These are phyloP conservation scores for Glyphotaelius pellucidus DNA, from an alignment of 2,888 invertebrate species.

Conservation along the genomic window DNA sequence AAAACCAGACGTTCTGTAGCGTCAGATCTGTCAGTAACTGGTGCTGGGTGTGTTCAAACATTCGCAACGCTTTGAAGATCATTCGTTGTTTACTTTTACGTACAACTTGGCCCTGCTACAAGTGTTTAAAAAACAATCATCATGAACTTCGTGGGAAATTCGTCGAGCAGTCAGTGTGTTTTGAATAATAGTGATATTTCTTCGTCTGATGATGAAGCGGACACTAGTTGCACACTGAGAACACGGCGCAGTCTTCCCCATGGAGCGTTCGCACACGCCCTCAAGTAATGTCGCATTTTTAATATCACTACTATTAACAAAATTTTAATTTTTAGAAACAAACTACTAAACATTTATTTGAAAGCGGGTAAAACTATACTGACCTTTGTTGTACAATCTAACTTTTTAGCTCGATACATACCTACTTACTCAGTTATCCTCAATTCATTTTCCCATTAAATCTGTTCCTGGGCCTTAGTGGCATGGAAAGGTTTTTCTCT, in stretches of 20 bases:
- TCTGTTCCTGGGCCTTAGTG: no score
- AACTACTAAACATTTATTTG: background rate
- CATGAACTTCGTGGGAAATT: background rate
- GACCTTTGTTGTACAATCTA: background rate
- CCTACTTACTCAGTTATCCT: background rate
- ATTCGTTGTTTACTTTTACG: background rate
- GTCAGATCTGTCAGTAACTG: conserved; percentile 14
- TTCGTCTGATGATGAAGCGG: conserved; percentile 44
- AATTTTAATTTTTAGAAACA: background rate
- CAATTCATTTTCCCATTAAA: no score
- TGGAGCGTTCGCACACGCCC: conserved; percentile 57
- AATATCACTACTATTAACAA: background rate
- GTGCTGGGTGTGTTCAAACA: conserved; percentile 23
- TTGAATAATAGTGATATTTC: conserved; percentile 21
- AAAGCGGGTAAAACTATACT: no score
- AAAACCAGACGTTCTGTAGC: conserved; percentile 11
- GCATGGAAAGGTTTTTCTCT: no score
- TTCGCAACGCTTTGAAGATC: conserved; percentile 2
- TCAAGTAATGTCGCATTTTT: conserved; percentile 43
- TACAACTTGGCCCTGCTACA: background rate
- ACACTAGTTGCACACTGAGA: conserved; percentile 5
- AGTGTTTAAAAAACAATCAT: background rate
- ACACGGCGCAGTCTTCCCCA: conserved; percentile 53
- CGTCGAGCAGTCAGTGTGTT: conserved; percentile 13
- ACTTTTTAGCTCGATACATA: background rate